Conservation (phyloP, 30 jellyfish, hydroid and myxozoan genomes). For the Hydractinia echinata region DNA sequence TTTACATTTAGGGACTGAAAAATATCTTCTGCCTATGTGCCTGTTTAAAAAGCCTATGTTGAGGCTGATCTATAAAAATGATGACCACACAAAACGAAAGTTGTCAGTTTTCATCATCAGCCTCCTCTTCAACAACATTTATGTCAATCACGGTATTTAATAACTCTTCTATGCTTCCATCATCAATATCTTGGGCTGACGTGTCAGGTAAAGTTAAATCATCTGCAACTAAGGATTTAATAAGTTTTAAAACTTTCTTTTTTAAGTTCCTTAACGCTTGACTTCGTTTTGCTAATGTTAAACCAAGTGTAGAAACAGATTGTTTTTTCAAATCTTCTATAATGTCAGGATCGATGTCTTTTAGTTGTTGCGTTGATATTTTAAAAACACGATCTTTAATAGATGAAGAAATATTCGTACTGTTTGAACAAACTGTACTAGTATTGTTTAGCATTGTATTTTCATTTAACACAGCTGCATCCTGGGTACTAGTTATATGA, state of each 20-base stretch:
- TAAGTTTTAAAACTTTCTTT: slow-evolving; percentile 32
- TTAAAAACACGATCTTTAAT: slow-evolving; percentile 11
- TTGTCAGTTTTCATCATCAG: background rate
- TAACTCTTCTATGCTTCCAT: background rate
- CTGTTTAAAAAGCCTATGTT: background rate
- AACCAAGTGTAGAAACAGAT: slow-evolving; percentile 8
- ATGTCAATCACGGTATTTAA: slow-evolving; percentile 13
- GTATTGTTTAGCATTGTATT: background rate
- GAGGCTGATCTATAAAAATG: background rate
- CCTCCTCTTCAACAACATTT: background rate
- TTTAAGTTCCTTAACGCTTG: slow-evolving; percentile 81
- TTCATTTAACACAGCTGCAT: background rate
- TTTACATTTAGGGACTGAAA: background rate
- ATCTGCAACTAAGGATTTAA: background rate
- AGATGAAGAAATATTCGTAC: too few species aligned
- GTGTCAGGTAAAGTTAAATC: background rate
- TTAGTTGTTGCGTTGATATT: slow-evolving; percentile 5
- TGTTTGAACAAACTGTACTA: background rate
- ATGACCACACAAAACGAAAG: background rate
- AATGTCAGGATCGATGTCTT: slow-evolving; percentile 27
- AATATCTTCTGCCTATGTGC: background rate
- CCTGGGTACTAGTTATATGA: too few species aligned
- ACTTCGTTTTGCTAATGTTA: slow-evolving; percentile 54
- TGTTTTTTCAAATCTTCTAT: slow-evolving; percentile 27
- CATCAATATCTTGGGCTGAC: slow-evolving; percentile 6